phyloP scores from a whole-genome alignment of 1,140 invertebrate species.

The Aporrectodea caliginosa region DNA sequence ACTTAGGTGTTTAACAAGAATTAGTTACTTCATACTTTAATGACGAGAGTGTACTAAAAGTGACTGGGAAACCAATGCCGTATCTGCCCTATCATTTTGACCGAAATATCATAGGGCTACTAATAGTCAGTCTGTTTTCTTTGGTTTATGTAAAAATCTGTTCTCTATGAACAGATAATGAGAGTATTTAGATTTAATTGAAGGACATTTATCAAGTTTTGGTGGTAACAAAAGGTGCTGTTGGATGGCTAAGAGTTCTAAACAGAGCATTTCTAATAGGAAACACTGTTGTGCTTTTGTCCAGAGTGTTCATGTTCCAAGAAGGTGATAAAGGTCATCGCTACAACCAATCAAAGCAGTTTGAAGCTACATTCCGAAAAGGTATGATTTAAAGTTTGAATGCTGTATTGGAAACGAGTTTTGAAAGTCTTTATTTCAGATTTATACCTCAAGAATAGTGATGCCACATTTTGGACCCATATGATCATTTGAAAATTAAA shows the following conservation, averaged over 20 bases:
- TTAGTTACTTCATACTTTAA: too few relatives aligned
- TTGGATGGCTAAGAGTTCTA: too few relatives aligned
- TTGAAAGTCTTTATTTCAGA: too few relatives aligned
- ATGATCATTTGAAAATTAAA: not conserved
- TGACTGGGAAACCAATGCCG: too few relatives aligned
- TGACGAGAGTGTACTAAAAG: too few relatives aligned
- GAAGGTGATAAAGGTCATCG: slow-evolving; percentile 64
- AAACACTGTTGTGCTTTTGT: slow-evolving; percentile 24
- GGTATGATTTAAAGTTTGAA: too few relatives aligned
- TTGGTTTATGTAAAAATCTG: not conserved
- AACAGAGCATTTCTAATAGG: too few relatives aligned
- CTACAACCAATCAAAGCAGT: slow-evolving; percentile 41
- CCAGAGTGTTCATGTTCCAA: slow-evolving; percentile 64
- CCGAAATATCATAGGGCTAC: not conserved
- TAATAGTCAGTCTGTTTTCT: not conserved
- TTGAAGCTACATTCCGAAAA: slow-evolving; percentile 49
- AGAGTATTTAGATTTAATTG: not conserved
- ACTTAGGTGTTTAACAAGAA: too few relatives aligned
- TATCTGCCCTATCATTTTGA: too few relatives aligned
- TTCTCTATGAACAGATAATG: not conserved
- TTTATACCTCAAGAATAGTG: not conserved
- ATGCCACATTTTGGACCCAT: not conserved
- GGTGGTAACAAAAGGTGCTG: not conserved
- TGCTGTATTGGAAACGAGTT: too few relatives aligned
- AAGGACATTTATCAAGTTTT: not conserved